Evolutionary conservation across 2,797 vertebrate genomes (phyloP), one percentile per base, ranked within the genome.

Genomic region (Pangasius macronema): DNA sequence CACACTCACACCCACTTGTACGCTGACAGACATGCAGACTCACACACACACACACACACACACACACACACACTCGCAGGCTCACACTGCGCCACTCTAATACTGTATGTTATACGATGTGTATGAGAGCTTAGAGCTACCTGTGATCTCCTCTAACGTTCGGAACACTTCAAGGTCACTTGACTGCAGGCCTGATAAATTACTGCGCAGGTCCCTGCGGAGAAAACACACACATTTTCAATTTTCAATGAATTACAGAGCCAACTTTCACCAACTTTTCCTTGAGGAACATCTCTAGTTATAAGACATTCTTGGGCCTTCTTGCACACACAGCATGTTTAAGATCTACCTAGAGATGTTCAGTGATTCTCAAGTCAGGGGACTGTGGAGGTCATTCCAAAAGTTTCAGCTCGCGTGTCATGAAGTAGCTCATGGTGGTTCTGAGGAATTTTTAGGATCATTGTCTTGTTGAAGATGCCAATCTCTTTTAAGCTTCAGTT

Each of bases 91-190:
- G 13, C 10, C 11, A 27, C 13, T 30, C 11, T 72, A 10, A 42
- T 9, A 42, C 39, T 73, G 39, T 27, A 73, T 46, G 70, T 49
- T 49, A 27, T 6, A 27, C 30, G 73, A 76, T 14, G 22, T 39
- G 55, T 24, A 63, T 10, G 24, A n/a, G 36, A 27, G 33, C 46
- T 63, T n/a, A 8, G 11, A 30, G 59, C 39, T 88, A 98, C 98
- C 98, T 89, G 98, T 99, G 79, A 99, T 97, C 94, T 99, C 98
- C 92, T 97, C 96, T 90, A 99, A 93, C n/a, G 91, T 95, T 91
- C 92, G 95, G 2, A 99, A 99, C 82, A 94, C 91, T 1, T 88
- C 91, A 73, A 99, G 96, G 88, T 98, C 95, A 83, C 96, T 91
- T 0, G 94, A 91, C 85, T 94, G 95, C 89, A 99, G 93, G 0